These are phyloP conservation scores for Ameiurus melas DNA, from an alignment of 2,113 vertebrate species.

Conservation along the genomic window DNA sequence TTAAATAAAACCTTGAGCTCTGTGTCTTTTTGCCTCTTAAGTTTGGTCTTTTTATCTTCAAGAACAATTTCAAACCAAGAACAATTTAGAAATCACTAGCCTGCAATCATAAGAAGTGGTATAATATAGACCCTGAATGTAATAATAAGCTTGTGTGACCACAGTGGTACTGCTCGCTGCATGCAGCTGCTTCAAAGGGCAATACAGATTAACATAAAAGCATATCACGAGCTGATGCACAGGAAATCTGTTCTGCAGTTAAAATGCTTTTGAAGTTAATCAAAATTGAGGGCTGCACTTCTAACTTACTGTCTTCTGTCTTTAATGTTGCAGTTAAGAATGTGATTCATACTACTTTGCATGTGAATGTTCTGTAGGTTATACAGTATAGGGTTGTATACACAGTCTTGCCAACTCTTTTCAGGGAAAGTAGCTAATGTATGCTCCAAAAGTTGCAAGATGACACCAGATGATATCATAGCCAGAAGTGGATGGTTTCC, in stretches of 20 bases:
- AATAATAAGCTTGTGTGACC: constrained; percentile 6
- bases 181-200: not conserved
- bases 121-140: constrained; percentile 5
- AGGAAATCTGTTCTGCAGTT: too few species aligned
- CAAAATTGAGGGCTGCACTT: not conserved
- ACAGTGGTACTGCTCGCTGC: not conserved
- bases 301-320: too few species aligned
- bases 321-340: not conserved
- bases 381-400: not conserved
- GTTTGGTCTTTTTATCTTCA: not conserved
- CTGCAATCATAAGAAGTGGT: not conserved
- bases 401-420: not conserved
- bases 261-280: not conserved
- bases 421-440: not conserved
- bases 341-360: not conserved
- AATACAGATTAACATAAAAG: not conserved
- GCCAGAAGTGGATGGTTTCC: not conserved
- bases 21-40: not conserved
- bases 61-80: not conserved
- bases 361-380: not conserved
- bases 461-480: not conserved
- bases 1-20: not conserved
- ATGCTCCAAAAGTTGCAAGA: not conserved
- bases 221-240: not conserved
- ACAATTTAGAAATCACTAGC: not conserved